A percentile compares a stretch with the other conserved stretches of the same genome.
Conservation (phyloP, 2,797 vertebrate genomes). For the Pantherophis vulpinus region DNA sequence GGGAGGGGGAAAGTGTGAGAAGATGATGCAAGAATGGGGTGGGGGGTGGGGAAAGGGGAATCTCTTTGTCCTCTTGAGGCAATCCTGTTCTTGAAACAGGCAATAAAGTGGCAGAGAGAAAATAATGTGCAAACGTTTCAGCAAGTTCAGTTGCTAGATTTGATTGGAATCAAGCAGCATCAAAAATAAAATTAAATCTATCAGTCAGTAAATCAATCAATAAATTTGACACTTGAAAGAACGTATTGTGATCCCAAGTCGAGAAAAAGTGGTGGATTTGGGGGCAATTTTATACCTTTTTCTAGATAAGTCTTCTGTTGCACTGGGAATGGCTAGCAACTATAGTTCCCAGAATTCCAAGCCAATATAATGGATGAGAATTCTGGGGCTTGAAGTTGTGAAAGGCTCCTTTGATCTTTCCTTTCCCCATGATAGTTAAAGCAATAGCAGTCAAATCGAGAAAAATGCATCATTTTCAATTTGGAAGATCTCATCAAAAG, state of each 20-base stretch:
- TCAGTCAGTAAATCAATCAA: not conserved
- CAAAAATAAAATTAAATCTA: not conserved
- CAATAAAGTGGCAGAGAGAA: not conserved
- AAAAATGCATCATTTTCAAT: not conserved
- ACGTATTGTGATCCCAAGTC: not conserved
- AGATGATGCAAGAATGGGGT: slow-evolving; percentile 33
- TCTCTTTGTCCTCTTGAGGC: slow-evolving; percentile 28
- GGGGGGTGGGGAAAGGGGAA: slow-evolving; percentile 32
- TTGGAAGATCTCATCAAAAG: not conserved
- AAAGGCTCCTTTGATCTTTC: not conserved
- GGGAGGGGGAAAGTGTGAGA: slow-evolving; percentile 31
- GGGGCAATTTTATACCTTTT: not conserved
- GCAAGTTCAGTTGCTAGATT: not conserved
- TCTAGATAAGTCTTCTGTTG: not conserved
- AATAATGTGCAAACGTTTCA: not conserved
- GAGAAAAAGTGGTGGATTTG: not conserved
- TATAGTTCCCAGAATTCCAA: not conserved
- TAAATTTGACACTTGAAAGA: not conserved
- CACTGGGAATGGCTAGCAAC: not conserved
- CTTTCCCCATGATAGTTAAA: not conserved
- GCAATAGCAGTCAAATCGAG: not conserved
- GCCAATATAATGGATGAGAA: not conserved
- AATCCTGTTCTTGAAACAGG: slow-evolving; percentile 36
- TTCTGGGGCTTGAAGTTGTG: not conserved
- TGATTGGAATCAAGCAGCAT: not conserved